Base-by-base conservation (phyloP, 2,113 vertebrate species). In the Enhydra lutris region DNA sequence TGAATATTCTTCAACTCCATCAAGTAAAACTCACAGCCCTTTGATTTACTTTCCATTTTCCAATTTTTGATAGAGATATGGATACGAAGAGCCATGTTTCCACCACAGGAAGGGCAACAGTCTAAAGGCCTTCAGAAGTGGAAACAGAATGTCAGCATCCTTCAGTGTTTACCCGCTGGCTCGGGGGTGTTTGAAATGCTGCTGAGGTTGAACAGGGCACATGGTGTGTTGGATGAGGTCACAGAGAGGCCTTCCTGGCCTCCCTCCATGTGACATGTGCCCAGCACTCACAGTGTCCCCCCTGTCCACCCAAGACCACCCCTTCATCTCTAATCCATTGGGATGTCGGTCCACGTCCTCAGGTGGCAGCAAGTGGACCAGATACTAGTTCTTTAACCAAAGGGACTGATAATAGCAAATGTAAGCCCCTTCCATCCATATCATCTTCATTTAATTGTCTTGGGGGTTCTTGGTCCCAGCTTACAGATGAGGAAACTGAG, bases 331-430 rank as follows among this genome's bases (percentile, higher is more conserved):
- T 9, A 9, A 4, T 34, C 31, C 36, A 9, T 4, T 4, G 87
- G 69, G 65, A 36, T 4, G 0, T 24, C 2, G 18, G n/a, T 21
- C 55, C 29, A 20, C 0, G 0, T 24, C 14, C 23, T 31, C 55
- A 79, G 81, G 12, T 10, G 23, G 90, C 91, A 50, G 7, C 4
- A 9, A 57, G 14, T 7, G 12, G 8, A 50, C 29, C 23, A 26
- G 55, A 74, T 55, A 79, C 7, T 45, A 47, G 2, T 57, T 34
- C 39, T 50, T 81, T 42, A 52, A 42, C 14, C 45, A 55, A 71
- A 65, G 42, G n/a, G 21, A 42, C 39, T 8, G 15, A 10, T 73
- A 29, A 21, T 7, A 47, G n/a, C 90, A 55, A 69, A 78, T 57
- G 55, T 45, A 81, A 29, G 15, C 17, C 23, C 39, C 26, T 85